Percentiles rank a stretch among this genome's conserved stretches.
These are phyloP conservation scores for Littorina saxatilis DNA, from an alignment of 1,140 invertebrate genomes.

Conservation along the genomic window DNA sequence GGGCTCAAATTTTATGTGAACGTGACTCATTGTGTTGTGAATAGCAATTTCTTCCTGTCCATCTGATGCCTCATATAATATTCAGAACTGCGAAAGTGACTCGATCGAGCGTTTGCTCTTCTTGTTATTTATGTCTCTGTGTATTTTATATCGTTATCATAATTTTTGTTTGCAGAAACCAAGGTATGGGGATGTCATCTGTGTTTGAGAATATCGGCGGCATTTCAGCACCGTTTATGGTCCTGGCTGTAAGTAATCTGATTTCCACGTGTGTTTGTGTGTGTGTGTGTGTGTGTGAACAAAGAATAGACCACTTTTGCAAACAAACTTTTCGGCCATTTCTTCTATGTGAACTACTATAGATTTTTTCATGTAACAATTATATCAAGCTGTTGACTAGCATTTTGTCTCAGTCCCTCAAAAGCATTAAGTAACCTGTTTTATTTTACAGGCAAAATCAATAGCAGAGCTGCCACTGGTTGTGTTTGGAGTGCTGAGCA, in stretches of 20 bases:
- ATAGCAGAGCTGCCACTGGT: slow-evolving; percentile 53
- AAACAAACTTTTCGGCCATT: neutral
- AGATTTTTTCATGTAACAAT: neutral
- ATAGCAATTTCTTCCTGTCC: too few species aligned
- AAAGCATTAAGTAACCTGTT: too few species aligned
- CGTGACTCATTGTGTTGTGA: too few species aligned
- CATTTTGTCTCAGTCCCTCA: too few species aligned
- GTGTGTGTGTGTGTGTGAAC: neutral
- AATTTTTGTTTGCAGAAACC: slow-evolving; percentile 54
- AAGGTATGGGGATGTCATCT: slow-evolving; percentile 64
- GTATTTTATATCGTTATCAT: neutral
- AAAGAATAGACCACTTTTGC: neutral
- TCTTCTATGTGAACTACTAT: neutral
- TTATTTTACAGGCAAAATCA: slow-evolving; percentile 45
- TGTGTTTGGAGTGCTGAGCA: slow-evolving; percentile 59
- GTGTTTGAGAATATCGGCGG: slow-evolving; percentile 69
- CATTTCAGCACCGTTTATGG: slow-evolving; percentile 66
- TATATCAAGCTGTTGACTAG: neutral
- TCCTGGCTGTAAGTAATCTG: slow-evolving; percentile 61
- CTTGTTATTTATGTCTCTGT: neutral
- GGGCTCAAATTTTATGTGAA: too few species aligned
- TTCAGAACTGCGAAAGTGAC: too few species aligned
- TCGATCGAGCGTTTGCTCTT: too few species aligned
- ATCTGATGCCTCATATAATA: too few species aligned
- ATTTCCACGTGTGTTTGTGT: neutral